A percentile compares a stretch with the other conserved stretches of the same genome.
These are phyloP conservation scores for Troglohyphantes excavatus DNA, from an alignment of 2,888 invertebrate genomes.

Conservation along the genomic window DNA sequence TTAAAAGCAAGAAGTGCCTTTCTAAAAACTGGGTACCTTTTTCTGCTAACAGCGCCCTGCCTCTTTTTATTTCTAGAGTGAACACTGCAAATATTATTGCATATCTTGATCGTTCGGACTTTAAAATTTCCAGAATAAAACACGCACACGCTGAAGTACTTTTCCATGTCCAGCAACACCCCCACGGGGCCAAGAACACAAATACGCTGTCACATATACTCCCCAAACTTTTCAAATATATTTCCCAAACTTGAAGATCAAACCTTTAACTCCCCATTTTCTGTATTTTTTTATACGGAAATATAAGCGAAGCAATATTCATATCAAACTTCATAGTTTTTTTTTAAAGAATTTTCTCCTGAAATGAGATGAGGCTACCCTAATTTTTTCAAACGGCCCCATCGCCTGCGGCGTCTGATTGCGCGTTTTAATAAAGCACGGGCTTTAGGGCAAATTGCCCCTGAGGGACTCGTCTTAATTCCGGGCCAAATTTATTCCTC, in stretches of 20 bases:
- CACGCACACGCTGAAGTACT: background rate
- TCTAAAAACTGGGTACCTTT: too few relatives aligned
- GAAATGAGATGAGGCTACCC: background rate
- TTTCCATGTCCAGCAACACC: background rate
- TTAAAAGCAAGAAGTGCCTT: too few relatives aligned
- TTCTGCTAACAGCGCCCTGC: too few relatives aligned
- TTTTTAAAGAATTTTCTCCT: background rate
- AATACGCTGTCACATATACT: background rate
- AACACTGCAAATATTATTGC: too few relatives aligned
- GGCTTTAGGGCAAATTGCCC: conserved; percentile 23
- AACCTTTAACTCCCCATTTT: background rate
- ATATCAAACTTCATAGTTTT: background rate
- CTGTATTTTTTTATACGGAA: background rate
- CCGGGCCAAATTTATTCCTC: conserved; percentile 40
- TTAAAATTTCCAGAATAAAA: too few relatives aligned
- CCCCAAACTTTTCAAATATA: background rate
- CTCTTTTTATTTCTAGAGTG: too few relatives aligned
- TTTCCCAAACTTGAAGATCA: background rate
- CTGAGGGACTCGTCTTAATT: conserved; percentile 34
- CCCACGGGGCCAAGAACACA: background rate
- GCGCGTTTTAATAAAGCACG: conserved; percentile 10
- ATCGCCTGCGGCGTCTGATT: background rate
- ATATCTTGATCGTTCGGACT: too few relatives aligned
- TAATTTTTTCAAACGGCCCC: background rate
- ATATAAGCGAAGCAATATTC: background rate